Evolutionary conservation across 2,888 invertebrate genomes (phyloP).

Genomic region (Melieria crassipennis): DNA sequence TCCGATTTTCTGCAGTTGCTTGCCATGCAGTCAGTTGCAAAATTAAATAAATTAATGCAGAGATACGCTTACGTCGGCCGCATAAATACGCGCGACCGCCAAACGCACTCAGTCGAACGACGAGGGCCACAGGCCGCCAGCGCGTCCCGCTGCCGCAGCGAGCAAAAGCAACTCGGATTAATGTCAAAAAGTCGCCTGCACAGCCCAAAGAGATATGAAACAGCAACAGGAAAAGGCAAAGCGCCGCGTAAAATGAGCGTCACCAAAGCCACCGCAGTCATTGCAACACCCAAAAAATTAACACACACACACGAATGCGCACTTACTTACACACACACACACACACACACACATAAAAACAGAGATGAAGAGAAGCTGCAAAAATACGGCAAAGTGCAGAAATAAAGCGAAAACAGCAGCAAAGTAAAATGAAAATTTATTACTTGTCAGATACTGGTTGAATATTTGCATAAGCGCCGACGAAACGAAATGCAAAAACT

Average conservation of each 20-base stretch:
- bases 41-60: too few species aligned
- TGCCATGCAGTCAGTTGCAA: too few species aligned
- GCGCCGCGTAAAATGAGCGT: neutral
- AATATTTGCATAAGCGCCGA: constrained; percentile 4
- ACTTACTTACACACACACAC: neutral
- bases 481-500: neutral
- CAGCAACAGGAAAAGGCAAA: neutral
- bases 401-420: neutral
- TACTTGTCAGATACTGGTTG: neutral
- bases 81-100: too few species aligned
- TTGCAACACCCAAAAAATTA: too few species aligned
- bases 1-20: too few species aligned
- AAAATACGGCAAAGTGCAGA: neutral
- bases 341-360: neutral
- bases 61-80: too few species aligned
- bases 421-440: constrained; percentile 6
- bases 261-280: neutral
- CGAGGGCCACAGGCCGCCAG: too few species aligned
- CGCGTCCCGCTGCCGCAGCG: too few species aligned
- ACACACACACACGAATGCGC: neutral
- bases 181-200: neutral
- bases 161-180: neutral
- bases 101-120: too few species aligned
- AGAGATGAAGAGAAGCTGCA: neutral
- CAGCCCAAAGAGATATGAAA: neutral